These are phyloP conservation scores for Perccottus glenii DNA, from an alignment of 2,113 vertebrate genomes.

Conservation along the genomic window DNA sequence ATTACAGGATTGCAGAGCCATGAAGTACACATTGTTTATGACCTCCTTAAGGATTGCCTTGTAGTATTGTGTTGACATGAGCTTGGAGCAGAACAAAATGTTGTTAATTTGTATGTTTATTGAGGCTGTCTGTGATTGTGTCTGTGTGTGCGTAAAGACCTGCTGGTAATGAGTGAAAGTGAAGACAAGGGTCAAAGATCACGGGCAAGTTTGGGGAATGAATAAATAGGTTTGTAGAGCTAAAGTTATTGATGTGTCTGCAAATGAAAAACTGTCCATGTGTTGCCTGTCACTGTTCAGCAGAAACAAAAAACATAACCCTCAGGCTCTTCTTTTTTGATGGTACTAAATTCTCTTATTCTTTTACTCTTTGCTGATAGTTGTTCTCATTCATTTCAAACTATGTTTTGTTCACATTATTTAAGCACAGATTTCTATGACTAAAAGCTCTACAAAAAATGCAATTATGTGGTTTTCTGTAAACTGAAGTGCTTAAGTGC, in stretches of 20 bases:
- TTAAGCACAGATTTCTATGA: no score
- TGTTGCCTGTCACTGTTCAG: neutral
- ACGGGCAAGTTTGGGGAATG: neutral
- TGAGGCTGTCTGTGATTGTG: slow-evolving; percentile 4
- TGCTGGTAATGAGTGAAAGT: neutral
- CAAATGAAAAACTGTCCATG: neutral
- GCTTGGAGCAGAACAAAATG: no score
- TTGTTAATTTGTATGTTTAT: no score
- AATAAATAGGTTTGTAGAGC: neutral
- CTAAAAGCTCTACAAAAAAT: no score
- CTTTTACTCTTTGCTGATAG: no score
- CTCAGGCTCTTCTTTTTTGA: no score
- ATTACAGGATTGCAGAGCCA: neutral
- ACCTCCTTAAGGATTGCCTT: neutral
- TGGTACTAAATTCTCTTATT: no score
- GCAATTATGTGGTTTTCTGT: no score
- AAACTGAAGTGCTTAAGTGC: no score
- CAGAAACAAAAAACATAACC: no score
- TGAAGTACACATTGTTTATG: neutral
- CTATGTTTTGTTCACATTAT: no score
- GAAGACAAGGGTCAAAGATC: neutral
- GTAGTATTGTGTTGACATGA: neutral
- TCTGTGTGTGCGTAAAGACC: slow-evolving; percentile 2
- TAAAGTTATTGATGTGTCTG: neutral
- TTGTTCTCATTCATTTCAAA: no score